These are phyloP conservation scores for Drosophila rhopaloa DNA, from an alignment of 1,140 invertebrate species.

Conservation along the genomic window DNA sequence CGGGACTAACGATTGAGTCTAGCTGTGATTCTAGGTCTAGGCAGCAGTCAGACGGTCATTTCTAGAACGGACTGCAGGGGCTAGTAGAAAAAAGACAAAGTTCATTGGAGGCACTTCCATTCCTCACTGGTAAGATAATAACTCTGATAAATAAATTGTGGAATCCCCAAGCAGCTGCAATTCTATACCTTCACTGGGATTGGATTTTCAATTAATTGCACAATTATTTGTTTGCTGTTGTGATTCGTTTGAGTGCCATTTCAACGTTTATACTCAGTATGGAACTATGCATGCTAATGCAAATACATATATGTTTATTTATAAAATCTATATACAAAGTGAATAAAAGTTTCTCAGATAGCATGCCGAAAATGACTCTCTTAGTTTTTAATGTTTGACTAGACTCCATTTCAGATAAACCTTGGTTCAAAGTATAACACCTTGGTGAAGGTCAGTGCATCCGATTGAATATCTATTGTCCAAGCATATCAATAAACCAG, in stretches of 20 bases:
- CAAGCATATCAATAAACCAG: slow-evolving; percentile 41
- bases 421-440: slow-evolving; percentile 15
- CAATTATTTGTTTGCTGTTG: slow-evolving; percentile 16
- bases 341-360: slow-evolving; percentile 4
- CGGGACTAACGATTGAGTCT: slow-evolving; percentile 21
- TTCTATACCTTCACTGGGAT: slow-evolving; percentile 15
- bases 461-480: slow-evolving; percentile 24
- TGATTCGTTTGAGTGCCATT: slow-evolving; percentile 37
- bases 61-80: slow-evolving; percentile 22
- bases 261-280: slow-evolving; percentile 25
- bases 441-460: slow-evolving; percentile 41
- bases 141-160: background rate
- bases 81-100: slow-evolving; percentile 9
- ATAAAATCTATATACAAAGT: slow-evolving; percentile 7
- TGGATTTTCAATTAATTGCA: slow-evolving; percentile 20
- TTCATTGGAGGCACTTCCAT: background rate
- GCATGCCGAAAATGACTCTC: slow-evolving; percentile 3
- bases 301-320: slow-evolving; percentile 1
- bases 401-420: slow-evolving; percentile 10
- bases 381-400: background rate
- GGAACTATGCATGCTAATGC: slow-evolving; percentile 2
- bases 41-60: slow-evolving; percentile 11
- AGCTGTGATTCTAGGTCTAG: slow-evolving; percentile 19
- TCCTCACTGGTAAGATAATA: background rate
- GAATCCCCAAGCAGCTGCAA: slow-evolving; percentile 2